Conservation (phyloP, 53 echinoderm and acorn worm genomes). For the Echinarachnius parma region DNA sequence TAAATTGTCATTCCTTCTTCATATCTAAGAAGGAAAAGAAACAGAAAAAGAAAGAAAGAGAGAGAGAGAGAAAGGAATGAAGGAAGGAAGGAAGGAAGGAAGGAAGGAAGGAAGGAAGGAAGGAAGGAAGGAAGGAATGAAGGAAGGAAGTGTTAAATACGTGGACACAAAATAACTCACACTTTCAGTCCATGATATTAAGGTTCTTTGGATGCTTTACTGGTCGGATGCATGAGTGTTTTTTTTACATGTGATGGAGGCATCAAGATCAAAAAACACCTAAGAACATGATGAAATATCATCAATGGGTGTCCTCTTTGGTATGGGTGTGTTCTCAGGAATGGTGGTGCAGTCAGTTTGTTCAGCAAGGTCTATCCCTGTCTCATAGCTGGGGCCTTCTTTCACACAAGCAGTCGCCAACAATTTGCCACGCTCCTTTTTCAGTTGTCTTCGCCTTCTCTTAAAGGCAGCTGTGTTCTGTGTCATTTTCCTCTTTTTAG, state of each 20-base stretch:
- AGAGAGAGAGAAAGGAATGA: not conserved
- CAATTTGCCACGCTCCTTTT: not conserved
- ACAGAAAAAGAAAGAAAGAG: conserved; percentile 2
- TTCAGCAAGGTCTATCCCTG: not conserved
- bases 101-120: too few relatives aligned
- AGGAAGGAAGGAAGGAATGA: too few relatives aligned
- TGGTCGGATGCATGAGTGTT: too few relatives aligned
- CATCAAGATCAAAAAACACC: not conserved
- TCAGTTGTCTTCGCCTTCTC: not conserved
- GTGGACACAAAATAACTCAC: too few relatives aligned
- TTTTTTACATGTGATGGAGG: too few relatives aligned
- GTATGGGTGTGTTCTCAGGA: not conserved
- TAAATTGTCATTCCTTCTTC: conserved; percentile 30
- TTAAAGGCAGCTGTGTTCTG: not conserved
- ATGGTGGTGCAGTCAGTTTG: conserved; percentile 1
- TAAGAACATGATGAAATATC: not conserved
- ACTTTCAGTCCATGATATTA: too few relatives aligned
- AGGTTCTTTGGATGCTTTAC: too few relatives aligned
- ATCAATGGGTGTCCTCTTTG: not conserved
- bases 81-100: not conserved
- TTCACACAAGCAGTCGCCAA: conserved; percentile 1
- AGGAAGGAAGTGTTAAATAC: too few relatives aligned
- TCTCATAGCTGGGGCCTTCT: not conserved
- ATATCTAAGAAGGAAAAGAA: conserved; percentile 23
- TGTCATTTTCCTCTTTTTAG: not conserved